phyloP scores from a whole-genome alignment of 2,888 invertebrate genomes.

The Drosophila nr. perissopoda region DNA sequence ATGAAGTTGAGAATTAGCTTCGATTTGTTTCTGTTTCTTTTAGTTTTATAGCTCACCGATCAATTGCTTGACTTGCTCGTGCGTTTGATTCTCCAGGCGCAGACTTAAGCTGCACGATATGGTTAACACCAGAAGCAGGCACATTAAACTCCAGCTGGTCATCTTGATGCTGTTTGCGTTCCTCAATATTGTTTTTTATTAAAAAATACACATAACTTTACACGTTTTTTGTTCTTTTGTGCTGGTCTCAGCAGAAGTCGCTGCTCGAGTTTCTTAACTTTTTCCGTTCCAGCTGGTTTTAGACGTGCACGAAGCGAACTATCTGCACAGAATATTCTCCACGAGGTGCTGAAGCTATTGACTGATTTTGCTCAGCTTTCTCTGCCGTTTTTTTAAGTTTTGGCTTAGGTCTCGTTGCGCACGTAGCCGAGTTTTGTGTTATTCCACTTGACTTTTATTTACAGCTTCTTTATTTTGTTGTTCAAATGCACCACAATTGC shows the following conservation, averaged over 20 bases:
- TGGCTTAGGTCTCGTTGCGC: conserved; percentile 41
- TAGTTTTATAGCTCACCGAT: conserved; percentile 45
- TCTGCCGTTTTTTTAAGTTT: conserved; percentile 34
- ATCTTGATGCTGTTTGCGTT: not conserved
- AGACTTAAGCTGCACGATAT: conserved; percentile 13
- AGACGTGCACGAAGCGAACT: conserved; percentile 36
- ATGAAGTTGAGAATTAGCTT: too few species aligned
- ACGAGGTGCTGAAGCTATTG: conserved; percentile 35
- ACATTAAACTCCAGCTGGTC: conserved; percentile 25
- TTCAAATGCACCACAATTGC: conserved; percentile 23
- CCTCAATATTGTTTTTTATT: not conserved
- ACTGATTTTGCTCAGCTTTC: conserved; percentile 65
- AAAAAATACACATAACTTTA: conserved; percentile 10
- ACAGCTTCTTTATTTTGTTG: conserved; percentile 24
- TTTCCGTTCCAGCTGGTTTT: conserved; percentile 13
- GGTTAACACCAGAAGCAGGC: conserved; percentile 34
- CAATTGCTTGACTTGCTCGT: conserved; percentile 38
- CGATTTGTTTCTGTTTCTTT: not conserved
- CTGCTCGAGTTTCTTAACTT: not conserved
- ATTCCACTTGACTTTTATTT: conserved; percentile 47
- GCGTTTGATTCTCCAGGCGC: conserved; percentile 62
- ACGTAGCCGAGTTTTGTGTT: conserved; percentile 61
- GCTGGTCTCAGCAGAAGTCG: not conserved
- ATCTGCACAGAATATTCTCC: conserved; percentile 46
- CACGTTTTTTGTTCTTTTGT: not conserved